These are phyloP conservation scores for Scophthalmus maximus DNA, from an alignment of 2,113 vertebrate species.

Conservation along the genomic window DNA sequence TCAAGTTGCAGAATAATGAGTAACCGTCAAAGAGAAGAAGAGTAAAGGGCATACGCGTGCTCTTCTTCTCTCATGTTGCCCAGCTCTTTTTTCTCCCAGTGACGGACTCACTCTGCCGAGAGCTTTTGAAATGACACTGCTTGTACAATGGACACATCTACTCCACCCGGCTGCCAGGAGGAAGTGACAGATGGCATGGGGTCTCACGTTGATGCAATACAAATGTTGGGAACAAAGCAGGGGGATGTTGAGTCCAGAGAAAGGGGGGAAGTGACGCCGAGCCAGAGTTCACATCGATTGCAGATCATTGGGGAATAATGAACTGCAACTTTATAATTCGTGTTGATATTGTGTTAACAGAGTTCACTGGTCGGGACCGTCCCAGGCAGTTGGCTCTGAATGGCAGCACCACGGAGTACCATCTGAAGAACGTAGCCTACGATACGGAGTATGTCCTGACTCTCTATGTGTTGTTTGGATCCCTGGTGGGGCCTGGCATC, in stretches of 20 bases:
- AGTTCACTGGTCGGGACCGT: constrained; percentile 86
- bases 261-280: constrained; percentile 1
- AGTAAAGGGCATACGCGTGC: neutral
- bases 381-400: constrained; percentile 87
- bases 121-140: constrained; percentile 38
- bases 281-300: constrained; percentile 2
- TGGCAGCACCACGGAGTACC: constrained; percentile 79
- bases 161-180: neutral
- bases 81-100: neutral
- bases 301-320: neutral
- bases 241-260: constrained; percentile 17
- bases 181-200: constrained; percentile 20
- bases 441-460: constrained; percentile 90
- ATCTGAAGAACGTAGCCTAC: constrained; percentile 82
- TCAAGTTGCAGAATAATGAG: neutral
- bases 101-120: constrained; percentile 3
- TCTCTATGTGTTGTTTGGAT: constrained; percentile 89
- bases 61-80: neutral
- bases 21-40: neutral
- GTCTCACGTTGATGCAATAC: constrained; percentile 25
- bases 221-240: constrained; percentile 5
- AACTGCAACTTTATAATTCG: neutral
- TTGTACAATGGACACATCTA: constrained; percentile 10
- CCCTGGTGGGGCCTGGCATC: constrained; percentile 86
- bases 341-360: constrained; percentile 58